Base-by-base conservation (phyloP, 2,797 vertebrate species). In the Poecile montanus region DNA sequence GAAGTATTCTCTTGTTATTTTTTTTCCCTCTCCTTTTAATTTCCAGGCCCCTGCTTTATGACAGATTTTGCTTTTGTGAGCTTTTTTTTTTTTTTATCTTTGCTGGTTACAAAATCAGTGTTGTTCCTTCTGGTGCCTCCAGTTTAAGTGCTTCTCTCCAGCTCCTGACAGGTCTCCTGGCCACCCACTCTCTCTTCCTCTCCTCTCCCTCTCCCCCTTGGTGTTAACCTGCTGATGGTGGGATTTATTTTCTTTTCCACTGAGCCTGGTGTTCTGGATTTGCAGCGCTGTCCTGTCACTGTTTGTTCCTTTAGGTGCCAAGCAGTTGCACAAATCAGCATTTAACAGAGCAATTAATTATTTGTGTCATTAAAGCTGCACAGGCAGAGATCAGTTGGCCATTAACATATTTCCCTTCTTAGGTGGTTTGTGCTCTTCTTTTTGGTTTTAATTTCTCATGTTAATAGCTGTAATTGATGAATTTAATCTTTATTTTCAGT, bases 231-330 rank as follows among this genome's bases (percentile, higher is more conserved):
- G 30, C 80, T 40, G 90, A 65, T 89, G 86, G 23, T 90, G 71
- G 82, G 73, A 45, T 75, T 83, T 75, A 56, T 51, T 57, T 56
- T 57, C 57, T 83, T 86, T 32, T 36, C 38, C 77, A 45, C 84
- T 40, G 72, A 88, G 82, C 45, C 89, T 95, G 40, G 45, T 83
- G 54, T 78, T 91, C 88, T 94, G 94, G 92, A 93, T 81, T 86
- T 57, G 80, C 88, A 83, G 92, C 95, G 11, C 96, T 97, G 88
- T 97, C 94, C 96, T 81, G 6, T 94, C 92, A 72, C 87, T 85
- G 61, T 97, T 96, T 96, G 92, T 94, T 96, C 92, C 94, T 94
- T 94, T 95, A 97, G 96, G 97, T 96, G 95, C 97, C 96, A 91
- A 58, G 56, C 91, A 89, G 61, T 89, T 91, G 75, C 60, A 83